A percentile compares a stretch with the other conserved stretches of the same genome.
Evolutionary conservation across 2,797 vertebrate species (phyloP).

Genomic region (Xyrichtys novacula): DNA sequence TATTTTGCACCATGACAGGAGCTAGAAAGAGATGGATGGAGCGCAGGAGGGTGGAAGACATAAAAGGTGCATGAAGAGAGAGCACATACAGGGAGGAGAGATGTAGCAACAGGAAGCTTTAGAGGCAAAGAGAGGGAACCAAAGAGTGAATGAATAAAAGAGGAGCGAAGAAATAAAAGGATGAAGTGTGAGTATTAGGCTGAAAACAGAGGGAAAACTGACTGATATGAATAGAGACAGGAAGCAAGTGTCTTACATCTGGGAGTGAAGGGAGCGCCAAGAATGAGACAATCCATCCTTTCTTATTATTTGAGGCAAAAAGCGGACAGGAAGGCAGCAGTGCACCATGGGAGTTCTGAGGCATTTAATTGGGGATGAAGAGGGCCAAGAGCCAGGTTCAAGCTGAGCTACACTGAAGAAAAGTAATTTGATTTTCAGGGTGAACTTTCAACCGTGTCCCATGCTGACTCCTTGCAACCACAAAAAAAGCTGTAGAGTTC

Average conservation of each 20-base stretch:
- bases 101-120: constrained; percentile 44
- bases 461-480: not conserved
- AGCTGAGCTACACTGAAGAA: constrained; percentile 26
- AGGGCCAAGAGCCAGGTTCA: constrained; percentile 51
- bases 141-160: constrained; percentile 60
- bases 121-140: constrained; percentile 30
- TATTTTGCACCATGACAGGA: constrained; percentile 40
- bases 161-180: constrained; percentile 8
- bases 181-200: constrained; percentile 23
- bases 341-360: constrained; percentile 70
- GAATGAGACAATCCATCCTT: constrained; percentile 75
- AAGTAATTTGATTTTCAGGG: constrained; percentile 18
- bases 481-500: constrained; percentile 1
- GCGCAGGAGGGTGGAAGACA: constrained; percentile 40
- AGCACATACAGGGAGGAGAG: constrained; percentile 38
- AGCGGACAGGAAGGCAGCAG: constrained; percentile 67
- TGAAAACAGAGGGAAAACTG: constrained; percentile 41
- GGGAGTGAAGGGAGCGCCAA: constrained; percentile 65
- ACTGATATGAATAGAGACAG: constrained; percentile 56
- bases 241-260: constrained; percentile 68
- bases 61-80: constrained; percentile 55
- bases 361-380: constrained; percentile 59
- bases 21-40: constrained; percentile 36
- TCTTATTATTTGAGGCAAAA: constrained; percentile 70
- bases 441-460: constrained; percentile 7